A percentile compares a stretch with the other conserved stretches of the same genome.
Conservation (phyloP, 1,140 invertebrate species). For the Drosophila sulfurigaster region DNA sequence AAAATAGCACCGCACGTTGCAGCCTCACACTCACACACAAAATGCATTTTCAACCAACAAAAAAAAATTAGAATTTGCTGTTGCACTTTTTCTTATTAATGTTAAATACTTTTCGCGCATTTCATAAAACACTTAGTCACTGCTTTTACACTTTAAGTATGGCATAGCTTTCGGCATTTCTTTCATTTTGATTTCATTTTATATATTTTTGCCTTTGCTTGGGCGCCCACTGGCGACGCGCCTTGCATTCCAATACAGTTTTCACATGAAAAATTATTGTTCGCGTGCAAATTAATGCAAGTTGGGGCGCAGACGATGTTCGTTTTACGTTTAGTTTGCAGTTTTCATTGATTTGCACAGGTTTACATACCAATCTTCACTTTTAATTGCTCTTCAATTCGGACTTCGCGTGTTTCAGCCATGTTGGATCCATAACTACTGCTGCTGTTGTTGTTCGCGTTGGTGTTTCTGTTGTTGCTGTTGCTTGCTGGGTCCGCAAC, state of each 20-base stretch:
- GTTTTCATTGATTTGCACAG: conserved; percentile 65
- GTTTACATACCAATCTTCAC: conserved; percentile 93
- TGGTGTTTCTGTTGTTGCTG: conserved; percentile 76
- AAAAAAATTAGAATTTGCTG: conserved; percentile 45
- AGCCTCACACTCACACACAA: conserved; percentile 51
- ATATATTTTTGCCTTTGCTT: conserved; percentile 27
- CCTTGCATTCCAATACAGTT: conserved; percentile 76
- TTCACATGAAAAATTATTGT: conserved; percentile 57
- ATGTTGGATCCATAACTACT: conserved; percentile 92
- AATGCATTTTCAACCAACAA: conserved; percentile 63
- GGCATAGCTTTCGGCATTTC: conserved; percentile 30
- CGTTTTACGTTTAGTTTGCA: conserved; percentile 25
- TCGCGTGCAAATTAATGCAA: conserved; percentile 40
- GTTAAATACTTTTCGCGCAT: conserved; percentile 19
- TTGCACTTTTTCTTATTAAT: conserved; percentile 38
- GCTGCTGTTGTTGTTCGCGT: conserved; percentile 62
- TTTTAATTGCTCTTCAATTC: conserved; percentile 94
- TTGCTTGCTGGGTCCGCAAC: conserved; percentile 49
- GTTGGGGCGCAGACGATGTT: conserved; percentile 27
- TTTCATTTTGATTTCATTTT: conserved; percentile 17
- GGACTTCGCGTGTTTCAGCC: conserved; percentile 93
- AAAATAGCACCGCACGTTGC: conserved; percentile 54
- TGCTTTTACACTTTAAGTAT: conserved; percentile 6
- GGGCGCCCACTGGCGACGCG: conserved; percentile 53
- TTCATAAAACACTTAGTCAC: conserved; percentile 1